A percentile compares a stretch with the other conserved stretches of the same genome.
These are phyloP conservation scores for Diogma glabrata DNA, from an alignment of 2,888 invertebrate species.

Conservation along the genomic window DNA sequence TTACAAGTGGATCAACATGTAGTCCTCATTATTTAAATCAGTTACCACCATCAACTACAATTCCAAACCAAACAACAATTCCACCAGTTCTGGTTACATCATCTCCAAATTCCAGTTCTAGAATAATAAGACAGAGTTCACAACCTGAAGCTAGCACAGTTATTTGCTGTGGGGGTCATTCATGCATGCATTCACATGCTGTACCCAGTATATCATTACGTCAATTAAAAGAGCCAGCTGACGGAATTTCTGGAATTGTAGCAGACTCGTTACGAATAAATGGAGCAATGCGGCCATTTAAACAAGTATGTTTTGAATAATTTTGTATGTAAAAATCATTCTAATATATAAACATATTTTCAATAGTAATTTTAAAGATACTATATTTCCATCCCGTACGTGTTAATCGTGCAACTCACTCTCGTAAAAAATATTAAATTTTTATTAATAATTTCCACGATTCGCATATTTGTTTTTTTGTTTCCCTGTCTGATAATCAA, in stretches of 20 bases:
- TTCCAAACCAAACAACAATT: constrained; percentile 31
- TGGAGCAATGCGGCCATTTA: constrained; percentile 92
- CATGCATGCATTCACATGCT: constrained; percentile 51
- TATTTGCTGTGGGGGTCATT: constrained; percentile 45
- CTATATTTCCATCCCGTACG: too few relatives aligned
- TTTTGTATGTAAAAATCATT: too few relatives aligned
- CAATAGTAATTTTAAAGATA: too few relatives aligned
- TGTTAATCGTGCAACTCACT: too few relatives aligned
- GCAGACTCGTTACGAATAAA: constrained; percentile 92
- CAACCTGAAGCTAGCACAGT: constrained; percentile 35
- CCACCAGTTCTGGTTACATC: constrained; percentile 63
- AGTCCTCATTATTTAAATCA: too few relatives aligned
- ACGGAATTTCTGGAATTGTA: constrained; percentile 89
- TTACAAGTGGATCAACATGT: constrained; percentile 36
- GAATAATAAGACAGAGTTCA: constrained; percentile 63
- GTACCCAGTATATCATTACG: constrained; percentile 77
- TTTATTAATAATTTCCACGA: too few relatives aligned
- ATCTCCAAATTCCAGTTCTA: constrained; percentile 49
- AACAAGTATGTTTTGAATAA: constrained; percentile 89
- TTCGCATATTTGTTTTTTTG: too few relatives aligned
- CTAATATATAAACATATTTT: too few relatives aligned
- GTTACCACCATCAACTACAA: constrained; percentile 39
- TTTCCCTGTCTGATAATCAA: too few relatives aligned
- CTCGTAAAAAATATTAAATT: too few relatives aligned
- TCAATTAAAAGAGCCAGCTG: constrained; percentile 64